Evolutionary conservation across 2,888 invertebrate genomes (phyloP).

Genomic region (Eupelmus urozonus): DNA sequence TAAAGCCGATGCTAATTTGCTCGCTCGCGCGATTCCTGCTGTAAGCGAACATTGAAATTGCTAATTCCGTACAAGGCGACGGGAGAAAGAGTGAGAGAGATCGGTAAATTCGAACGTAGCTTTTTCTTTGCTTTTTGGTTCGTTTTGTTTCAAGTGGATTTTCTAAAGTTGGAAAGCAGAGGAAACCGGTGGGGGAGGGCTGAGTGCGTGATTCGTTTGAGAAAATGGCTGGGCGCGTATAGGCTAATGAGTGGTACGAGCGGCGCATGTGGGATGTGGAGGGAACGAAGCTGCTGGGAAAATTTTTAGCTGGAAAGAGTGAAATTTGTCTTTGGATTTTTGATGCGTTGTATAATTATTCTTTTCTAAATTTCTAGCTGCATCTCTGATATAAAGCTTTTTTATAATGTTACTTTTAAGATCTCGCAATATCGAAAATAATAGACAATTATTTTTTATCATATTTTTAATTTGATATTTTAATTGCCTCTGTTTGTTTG

Average conservation of each 20-base stretch:
- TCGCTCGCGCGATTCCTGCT: background rate
- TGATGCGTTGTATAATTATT: no score
- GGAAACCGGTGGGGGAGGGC: background rate
- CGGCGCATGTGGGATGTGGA: background rate
- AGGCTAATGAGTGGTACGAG: conserved; percentile 25
- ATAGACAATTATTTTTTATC: no score
- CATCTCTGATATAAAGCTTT: no score
- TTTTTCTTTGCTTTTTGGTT: background rate
- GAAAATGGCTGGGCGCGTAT: background rate
- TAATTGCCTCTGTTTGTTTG: no score
- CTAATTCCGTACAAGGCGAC: conserved; percentile 40
- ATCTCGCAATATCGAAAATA: no score
- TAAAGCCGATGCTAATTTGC: conserved; percentile 52
- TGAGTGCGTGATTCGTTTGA: conserved; percentile 6
- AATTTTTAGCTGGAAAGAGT: background rate
- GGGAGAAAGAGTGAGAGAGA: no score
- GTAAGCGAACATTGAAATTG: conserved; percentile 47
- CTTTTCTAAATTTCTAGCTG: no score
- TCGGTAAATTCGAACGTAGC: conserved; percentile 33
- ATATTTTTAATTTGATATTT: no score
- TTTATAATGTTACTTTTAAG: no score
- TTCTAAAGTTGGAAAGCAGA: conserved; percentile 6
- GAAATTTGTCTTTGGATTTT: background rate
- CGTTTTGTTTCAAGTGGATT: background rate
- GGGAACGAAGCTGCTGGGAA: background rate